Base-by-base conservation (phyloP, 2,888 invertebrate species). In the Arenicola marina region DNA sequence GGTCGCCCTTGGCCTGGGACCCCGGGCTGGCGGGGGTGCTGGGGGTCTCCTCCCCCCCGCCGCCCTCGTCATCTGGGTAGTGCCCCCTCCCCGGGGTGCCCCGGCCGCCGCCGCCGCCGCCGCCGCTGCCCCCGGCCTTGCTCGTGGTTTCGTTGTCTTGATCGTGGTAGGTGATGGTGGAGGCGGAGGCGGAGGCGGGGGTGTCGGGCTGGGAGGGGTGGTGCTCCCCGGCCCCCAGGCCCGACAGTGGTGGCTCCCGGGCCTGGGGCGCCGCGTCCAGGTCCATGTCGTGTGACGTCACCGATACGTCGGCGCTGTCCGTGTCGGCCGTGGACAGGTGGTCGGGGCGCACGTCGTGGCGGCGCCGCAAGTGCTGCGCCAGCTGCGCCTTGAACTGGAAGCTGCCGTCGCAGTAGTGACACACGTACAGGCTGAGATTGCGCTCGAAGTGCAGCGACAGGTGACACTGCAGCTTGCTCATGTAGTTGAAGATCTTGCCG, bases 381-480 rank as follows among this genome's bases (percentile, higher is more conserved):
- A 82, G 74, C 61, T 77, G 76, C 18, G 70, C 68, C 58, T 76
- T 76, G 54, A 76, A 76, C 61, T 75, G 71, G 69, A 81, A 82
- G 58, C 75, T 68, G 24, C 75, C 74, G 45, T 76, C 74, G 71
- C 81, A 81, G 51, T 75, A 64, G 24, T 73, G 70, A 67, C 81
- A 81, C 57, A 77, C 74, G 66, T 73, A 80, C 21, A 73, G 73
- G 24, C 72, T 71, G 48, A 76, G 57, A 38, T 76, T 76, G 4
- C 68, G 68, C 58, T 78, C 76, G 66, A 76, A 77, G 43, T 83
- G 83, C 46, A 75, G 66, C 1, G 80, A 76, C 33, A 83, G 70
- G 71, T 83, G 83, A 68, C 71, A 73, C 68, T 78, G 78, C 53
- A 80, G 67, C 48, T 75, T 73, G 34, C 75, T 72, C 55, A 83